Conservation (phyloP, 2,113 vertebrate species). For the Phodopus roborovskii region DNA sequence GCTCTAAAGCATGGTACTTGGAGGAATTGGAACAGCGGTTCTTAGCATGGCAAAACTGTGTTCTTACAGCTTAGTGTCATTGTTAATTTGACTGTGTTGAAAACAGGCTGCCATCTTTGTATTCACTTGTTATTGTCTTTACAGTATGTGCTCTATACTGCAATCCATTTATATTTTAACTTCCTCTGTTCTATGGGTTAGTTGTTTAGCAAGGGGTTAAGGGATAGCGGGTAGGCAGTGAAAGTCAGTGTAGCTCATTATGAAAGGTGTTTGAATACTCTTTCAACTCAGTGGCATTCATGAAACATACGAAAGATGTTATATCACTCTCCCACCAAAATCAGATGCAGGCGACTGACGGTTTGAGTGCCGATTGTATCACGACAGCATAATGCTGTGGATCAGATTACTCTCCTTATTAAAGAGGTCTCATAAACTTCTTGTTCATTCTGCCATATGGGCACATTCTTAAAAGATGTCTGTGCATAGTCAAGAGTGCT, state of each 20-base stretch:
- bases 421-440: background rate
- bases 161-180: background rate
- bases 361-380: background rate
- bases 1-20: background rate
- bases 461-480: background rate
- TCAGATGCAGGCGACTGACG: background rate
- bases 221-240: fast-evolving
- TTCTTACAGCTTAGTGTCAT: background rate
- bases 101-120: background rate
- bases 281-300: background rate
- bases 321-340: background rate
- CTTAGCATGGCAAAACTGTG: background rate
- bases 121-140: background rate
- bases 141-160: background rate
- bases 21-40: background rate
- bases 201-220: background rate
- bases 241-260: background rate
- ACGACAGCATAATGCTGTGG: too few species aligned
- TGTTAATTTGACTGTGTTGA: background rate
- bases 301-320: background rate
- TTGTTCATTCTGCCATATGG: background rate
- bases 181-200: background rate
- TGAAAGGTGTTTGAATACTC: background rate
- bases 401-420: background rate
- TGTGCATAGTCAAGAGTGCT: background rate